A percentile compares a stretch with the other conserved stretches of the same genome.
These are phyloP conservation scores for Sabatieria punctata DNA, from an alignment of 2,888 invertebrate genomes.

Conservation along the genomic window DNA sequence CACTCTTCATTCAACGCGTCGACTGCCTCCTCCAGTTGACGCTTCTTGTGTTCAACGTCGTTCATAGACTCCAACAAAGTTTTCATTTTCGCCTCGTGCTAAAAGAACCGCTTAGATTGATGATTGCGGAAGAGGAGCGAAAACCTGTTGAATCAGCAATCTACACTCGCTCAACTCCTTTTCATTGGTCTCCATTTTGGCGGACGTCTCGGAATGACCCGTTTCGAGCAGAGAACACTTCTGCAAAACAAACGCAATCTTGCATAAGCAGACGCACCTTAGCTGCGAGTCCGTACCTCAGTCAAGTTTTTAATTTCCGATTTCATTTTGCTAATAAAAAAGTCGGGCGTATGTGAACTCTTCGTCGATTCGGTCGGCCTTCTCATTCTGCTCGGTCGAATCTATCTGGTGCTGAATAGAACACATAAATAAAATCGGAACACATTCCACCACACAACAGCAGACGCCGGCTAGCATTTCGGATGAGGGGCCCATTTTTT, in stretches of 20 bases:
- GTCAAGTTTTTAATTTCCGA: constrained; percentile 92
- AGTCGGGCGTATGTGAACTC: constrained; percentile 95
- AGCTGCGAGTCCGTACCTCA: constrained; percentile 16
- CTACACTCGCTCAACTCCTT: constrained; percentile 77
- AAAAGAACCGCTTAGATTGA: constrained; percentile 9
- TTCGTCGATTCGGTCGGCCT: constrained; percentile 51
- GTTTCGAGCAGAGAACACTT: constrained; percentile 49
- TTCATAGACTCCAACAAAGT: constrained; percentile 83
- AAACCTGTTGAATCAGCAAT: constrained; percentile 63
- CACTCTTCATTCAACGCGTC: constrained; percentile 82
- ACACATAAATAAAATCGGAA: too few species aligned
- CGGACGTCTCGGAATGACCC: constrained; percentile 70
- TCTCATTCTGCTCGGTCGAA: constrained; percentile 35
- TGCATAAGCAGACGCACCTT: too few species aligned
- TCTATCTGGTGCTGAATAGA: constrained; percentile 2
- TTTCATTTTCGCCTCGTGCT: constrained; percentile 85
- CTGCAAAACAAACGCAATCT: constrained; percentile 5
- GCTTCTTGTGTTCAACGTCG: constrained; percentile 80
- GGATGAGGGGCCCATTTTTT: too few species aligned
- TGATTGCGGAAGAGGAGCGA: constrained; percentile 1
- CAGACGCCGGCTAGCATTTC: too few species aligned
- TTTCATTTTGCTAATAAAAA: constrained; percentile 95
- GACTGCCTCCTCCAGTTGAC: constrained; percentile 76
- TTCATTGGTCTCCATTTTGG: constrained; percentile 77
- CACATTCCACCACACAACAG: too few species aligned